Conservation (phyloP, 2,888 invertebrate genomes). For the Meiosimyza platycephala region DNA sequence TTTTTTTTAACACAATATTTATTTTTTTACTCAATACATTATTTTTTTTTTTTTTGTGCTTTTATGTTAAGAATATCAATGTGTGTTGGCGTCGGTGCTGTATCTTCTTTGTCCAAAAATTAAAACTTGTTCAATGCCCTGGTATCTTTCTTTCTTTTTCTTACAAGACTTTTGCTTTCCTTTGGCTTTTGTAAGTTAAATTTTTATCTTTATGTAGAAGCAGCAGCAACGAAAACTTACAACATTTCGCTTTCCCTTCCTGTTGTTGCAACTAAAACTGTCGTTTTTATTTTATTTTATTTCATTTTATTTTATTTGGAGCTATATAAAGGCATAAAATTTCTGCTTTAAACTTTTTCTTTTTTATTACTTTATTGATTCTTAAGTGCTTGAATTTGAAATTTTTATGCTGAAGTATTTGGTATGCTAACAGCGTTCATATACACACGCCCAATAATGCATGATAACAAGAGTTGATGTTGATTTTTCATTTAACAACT, state of each 20-base stretch:
- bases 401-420: no score
- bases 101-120: slow-evolving; percentile 3
- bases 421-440: no score
- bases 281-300: neutral
- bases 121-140: neutral
- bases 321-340: no score
- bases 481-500: no score
- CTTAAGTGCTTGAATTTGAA: no score
- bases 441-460: no score
- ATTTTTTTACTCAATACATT: no score
- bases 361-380: no score
- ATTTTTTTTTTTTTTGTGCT: no score
- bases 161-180: slow-evolving; percentile 61
- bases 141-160: neutral
- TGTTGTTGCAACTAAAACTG: slow-evolving; percentile 43
- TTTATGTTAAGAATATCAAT: slow-evolving; percentile 59
- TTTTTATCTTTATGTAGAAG: slow-evolving; percentile 1
- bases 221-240: slow-evolving; percentile 14
- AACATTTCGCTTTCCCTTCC: slow-evolving; percentile 61
- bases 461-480: no score
- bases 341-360: no score
- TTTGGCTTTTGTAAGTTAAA: slow-evolving; percentile 45
- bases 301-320: neutral
- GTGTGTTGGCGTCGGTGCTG: slow-evolving; percentile 45
- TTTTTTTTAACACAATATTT: neutral